Evolutionary conservation across 2,797 vertebrate species (phyloP).

Genomic region (Amazona ochrocephala): DNA sequence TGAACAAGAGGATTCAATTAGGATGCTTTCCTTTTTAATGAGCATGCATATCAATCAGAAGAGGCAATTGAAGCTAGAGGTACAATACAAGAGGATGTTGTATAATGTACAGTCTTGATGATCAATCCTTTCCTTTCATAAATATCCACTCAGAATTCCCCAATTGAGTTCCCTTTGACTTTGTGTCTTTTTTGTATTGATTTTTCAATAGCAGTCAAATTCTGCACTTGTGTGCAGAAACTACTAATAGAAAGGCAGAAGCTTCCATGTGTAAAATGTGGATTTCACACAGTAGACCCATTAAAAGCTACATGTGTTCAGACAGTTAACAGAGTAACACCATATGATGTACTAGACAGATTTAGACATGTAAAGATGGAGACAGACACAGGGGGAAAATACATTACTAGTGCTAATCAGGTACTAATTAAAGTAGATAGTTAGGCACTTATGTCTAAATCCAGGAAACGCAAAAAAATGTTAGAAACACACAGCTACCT

Average conservation of each 20-base stretch:
- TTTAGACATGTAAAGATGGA: not conserved
- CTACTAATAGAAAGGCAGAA: not conserved
- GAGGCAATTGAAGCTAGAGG: not conserved
- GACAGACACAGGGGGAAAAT: not conserved
- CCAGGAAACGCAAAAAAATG: not conserved
- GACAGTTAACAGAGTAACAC: constrained; percentile 12
- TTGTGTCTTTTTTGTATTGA: not conserved
- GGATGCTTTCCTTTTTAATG: not conserved
- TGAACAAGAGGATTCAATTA: not conserved
- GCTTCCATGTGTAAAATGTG: not conserved
- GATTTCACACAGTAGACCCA: not conserved
- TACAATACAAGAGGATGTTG: not conserved
- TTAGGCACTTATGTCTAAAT: not conserved
- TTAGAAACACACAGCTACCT: not conserved
- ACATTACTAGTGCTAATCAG: not conserved
- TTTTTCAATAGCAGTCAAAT: not conserved
- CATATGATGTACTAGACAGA: not conserved
- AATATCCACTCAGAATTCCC: not conserved
- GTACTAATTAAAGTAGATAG: not conserved
- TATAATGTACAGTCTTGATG: not conserved
- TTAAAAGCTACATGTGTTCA: constrained; percentile 24
- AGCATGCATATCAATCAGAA: not conserved
- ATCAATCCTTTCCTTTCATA: not conserved
- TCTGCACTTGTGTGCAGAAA: not conserved
- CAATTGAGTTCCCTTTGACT: not conserved